A percentile compares a stretch with the other conserved stretches of the same genome.
Evolutionary conservation across 2,113 vertebrate species (phyloP).

Genomic region (Phodopus roborovskii): DNA sequence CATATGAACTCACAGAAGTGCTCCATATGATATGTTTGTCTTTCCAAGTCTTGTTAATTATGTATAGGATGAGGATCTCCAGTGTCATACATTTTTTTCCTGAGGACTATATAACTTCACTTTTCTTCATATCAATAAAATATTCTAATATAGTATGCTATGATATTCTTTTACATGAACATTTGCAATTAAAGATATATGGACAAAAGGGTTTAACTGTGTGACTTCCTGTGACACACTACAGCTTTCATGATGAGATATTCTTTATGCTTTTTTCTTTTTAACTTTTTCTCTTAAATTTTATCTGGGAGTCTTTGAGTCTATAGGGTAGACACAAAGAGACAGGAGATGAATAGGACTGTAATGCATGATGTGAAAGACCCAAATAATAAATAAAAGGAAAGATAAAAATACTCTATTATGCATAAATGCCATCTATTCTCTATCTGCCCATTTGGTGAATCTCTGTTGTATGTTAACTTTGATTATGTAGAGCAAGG

Average conservation of each 20-base stretch:
- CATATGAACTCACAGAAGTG: background rate
- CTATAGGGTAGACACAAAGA: background rate
- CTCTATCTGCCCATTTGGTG: background rate
- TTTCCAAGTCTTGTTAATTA: background rate
- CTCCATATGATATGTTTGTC: background rate
- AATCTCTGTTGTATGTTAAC: background rate
- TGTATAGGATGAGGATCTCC: background rate
- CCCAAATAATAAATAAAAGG: background rate
- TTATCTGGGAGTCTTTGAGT: background rate
- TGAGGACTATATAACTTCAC: background rate
- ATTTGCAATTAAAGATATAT: background rate
- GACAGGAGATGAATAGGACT: background rate
- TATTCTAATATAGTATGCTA: background rate
- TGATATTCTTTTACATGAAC: background rate
- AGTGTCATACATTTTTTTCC: background rate
- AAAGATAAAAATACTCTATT: background rate
- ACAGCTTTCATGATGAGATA: background rate
- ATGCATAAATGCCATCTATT: background rate
- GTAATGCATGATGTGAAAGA: background rate
- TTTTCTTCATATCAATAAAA: background rate
- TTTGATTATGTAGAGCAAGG: background rate
- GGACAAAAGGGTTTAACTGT: background rate
- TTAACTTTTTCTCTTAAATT: background rate
- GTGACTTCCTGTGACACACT: background rate
- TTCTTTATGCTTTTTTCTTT: background rate